Conservation (phyloP, 2,113 vertebrate species). For the Engraulis encrasicolus region DNA sequence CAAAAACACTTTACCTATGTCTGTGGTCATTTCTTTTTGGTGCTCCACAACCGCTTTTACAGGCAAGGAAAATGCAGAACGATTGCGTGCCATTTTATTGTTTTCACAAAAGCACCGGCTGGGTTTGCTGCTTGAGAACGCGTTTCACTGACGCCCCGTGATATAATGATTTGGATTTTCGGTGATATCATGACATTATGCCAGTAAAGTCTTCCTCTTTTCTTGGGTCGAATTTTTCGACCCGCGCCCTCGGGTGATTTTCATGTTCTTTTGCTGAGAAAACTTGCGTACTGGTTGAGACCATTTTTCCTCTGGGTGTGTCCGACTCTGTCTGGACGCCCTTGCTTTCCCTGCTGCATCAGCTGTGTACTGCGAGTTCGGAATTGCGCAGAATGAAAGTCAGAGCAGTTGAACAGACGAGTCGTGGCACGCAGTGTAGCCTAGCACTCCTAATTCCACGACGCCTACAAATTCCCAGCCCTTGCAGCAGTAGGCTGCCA, state of each 20-base stretch:
- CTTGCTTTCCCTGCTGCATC: conserved; percentile 52
- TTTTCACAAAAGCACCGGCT: conserved; percentile 61
- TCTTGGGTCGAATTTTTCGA: conserved; percentile 47
- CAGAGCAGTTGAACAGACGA: conserved; percentile 32
- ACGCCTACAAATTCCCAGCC: conserved; percentile 6
- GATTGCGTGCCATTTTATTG: conserved; percentile 58
- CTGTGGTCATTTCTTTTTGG: conserved; percentile 61
- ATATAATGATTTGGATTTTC: conserved; percentile 55
- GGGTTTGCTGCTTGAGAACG: conserved; percentile 56
- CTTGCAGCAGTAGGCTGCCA: not conserved
- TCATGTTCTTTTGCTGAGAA: conserved; percentile 53
- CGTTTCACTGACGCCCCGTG: conserved; percentile 61
- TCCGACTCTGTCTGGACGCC: conserved; percentile 52
- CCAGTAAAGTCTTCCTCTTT: conserved; percentile 53
- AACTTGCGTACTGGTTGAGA: conserved; percentile 59
- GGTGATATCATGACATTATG: conserved; percentile 49
- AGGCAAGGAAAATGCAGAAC: conserved; percentile 51
- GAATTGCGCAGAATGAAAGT: conserved; percentile 50
- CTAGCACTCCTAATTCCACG: conserved; percentile 8
- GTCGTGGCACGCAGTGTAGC: conserved; percentile 36
- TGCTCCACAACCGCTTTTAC: conserved; percentile 64
- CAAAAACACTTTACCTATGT: conserved; percentile 68
- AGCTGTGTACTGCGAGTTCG: conserved; percentile 51
- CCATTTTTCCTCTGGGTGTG: conserved; percentile 67
- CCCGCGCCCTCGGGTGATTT: conserved; percentile 48